These are phyloP conservation scores for Pasiphila rectangulata DNA, from an alignment of 2,888 invertebrate species.

Conservation along the genomic window DNA sequence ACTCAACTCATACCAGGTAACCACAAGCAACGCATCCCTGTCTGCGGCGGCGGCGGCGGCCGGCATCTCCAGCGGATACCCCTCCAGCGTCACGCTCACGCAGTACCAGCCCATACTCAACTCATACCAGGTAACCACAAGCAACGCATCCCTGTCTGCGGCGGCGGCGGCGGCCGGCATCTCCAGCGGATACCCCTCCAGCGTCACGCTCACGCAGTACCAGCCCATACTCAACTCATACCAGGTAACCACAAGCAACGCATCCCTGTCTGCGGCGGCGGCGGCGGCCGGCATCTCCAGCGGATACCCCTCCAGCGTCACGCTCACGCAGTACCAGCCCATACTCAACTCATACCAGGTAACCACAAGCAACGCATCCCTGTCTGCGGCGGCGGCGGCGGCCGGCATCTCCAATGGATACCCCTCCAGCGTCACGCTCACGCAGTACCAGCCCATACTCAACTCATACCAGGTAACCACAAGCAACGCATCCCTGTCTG, in stretches of 20 bases:
- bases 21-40: slow-evolving; percentile 65
- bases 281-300: slow-evolving; percentile 41
- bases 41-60: slow-evolving; percentile 64
- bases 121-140: slow-evolving; percentile 70
- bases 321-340: slow-evolving; percentile 73
- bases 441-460: slow-evolving; percentile 73
- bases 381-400: slow-evolving; percentile 64
- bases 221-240: slow-evolving; percentile 73
- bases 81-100: slow-evolving; percentile 69
- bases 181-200: slow-evolving; percentile 65
- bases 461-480: slow-evolving; percentile 73
- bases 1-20: slow-evolving; percentile 72
- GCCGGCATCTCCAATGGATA: slow-evolving; percentile 50
- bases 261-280: slow-evolving; percentile 67
- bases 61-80: slow-evolving; percentile 53
- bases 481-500: too few relatives aligned
- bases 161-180: slow-evolving; percentile 58
- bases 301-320: slow-evolving; percentile 74
- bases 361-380: not conserved
- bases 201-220: slow-evolving; percentile 71
- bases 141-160: slow-evolving; percentile 62
- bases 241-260: slow-evolving; percentile 67
- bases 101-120: slow-evolving; percentile 75
- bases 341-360: slow-evolving; percentile 75
- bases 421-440: slow-evolving; percentile 70